Base-by-base conservation (phyloP, 1,140 invertebrate genomes). In the Luehdorfia chinensis region DNA sequence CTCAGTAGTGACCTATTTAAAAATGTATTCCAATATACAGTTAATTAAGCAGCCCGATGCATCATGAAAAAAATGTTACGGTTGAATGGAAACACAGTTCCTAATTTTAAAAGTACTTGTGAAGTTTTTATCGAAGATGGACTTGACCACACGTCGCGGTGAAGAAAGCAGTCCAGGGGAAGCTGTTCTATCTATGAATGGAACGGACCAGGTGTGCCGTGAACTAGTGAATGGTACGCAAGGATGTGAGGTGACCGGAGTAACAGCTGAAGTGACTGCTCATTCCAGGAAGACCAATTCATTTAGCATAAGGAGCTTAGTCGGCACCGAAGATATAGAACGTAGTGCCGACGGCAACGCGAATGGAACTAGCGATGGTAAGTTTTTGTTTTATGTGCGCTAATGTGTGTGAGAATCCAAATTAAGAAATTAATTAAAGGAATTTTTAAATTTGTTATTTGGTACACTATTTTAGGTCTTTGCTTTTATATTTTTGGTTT, bases 81-180 rank as follows among this genome's bases (percentile, higher is more conserved):
- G 48, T 33, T 47, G 55, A 33, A 28, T 31, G 48, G 27, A 45
- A 37, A 39, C 23, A 33, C 39, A 50, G 47, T 48, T 41, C 36
- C 51, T 25, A 49, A 47, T 59, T 45, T 51, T 46, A 51, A 25
- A 55, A 59, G 52, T 57, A 47, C 46, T 37, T 41, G 31, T 41
- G 43, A 37, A 43, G 51, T 41, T 33, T 54, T 55, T 47, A 54
- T 28, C 2, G 25, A 77, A 74, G 50, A 85, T 85, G 81, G 81
- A 85, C 72, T 66, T 85, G 65, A 85, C 81, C 5, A 84, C 77
- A 32, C 72, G 78, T 25, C 70, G 81, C 6, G 67, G 59, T 47
- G 77, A 80, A 32, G 74, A 74, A 33, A 64, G 59, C 31, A 15
- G 50, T 1, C 47, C 37, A 15, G 58, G 46, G 15, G 55, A 60